phyloP scores from a whole-genome alignment of 2,888 invertebrate species.

The Noctua comes region DNA sequence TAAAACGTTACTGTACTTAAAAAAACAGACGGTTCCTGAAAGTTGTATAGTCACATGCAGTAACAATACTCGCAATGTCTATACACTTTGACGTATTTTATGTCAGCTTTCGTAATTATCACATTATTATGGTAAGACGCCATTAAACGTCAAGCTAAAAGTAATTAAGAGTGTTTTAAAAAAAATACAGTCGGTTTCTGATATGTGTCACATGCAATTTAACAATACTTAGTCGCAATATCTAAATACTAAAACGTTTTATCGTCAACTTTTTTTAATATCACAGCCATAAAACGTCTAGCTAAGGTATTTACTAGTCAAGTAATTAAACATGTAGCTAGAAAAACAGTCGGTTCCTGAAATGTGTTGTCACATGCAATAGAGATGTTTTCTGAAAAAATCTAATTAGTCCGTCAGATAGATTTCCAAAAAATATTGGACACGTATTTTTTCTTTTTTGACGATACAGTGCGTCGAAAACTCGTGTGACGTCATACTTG shows the following conservation, averaged over 20 bases:
- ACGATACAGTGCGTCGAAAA: too few species aligned
- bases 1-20: not conserved
- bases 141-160: not conserved
- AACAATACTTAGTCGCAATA: not conserved
- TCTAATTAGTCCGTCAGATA: too few species aligned
- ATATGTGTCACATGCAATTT: not conserved
- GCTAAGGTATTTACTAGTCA: not conserved
- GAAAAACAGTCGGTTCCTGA: not conserved
- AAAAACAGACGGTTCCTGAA: not conserved
- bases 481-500: too few species aligned
- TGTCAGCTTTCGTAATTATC: not conserved
- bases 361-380: not conserved
- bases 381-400: too few species aligned
- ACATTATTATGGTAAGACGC: not conserved
- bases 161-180: not conserved
- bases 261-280: slow-evolving; percentile 8
- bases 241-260: not conserved
- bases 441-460: too few species aligned
- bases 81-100: not conserved
- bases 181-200: not conserved
- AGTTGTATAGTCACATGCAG: not conserved
- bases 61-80: not conserved
- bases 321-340: not conserved
- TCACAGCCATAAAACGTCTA: not conserved
- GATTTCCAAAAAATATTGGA: too few species aligned